Conservation (phyloP, 1,140 invertebrate species). For the Panagrolaimus sp. region DNA sequence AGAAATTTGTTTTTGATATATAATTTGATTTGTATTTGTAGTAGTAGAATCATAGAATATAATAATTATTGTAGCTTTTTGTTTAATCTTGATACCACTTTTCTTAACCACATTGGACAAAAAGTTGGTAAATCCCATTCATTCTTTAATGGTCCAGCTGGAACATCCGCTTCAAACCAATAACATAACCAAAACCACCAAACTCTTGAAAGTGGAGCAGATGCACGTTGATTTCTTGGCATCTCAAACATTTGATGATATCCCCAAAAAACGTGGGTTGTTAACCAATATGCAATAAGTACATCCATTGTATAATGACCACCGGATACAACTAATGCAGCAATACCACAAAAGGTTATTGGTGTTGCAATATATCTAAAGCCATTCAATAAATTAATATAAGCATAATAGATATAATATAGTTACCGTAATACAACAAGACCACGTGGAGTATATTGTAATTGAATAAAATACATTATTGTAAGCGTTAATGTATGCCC, state of each 20-base stretch:
- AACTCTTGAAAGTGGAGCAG: constrained; percentile 47
- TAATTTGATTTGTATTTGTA: too few species aligned
- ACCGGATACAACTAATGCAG: constrained; percentile 53
- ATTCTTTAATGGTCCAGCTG: constrained; percentile 45
- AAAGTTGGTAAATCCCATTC: constrained; percentile 55
- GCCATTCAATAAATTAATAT: background rate
- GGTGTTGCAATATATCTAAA: constrained; percentile 55
- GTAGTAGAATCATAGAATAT: background rate
- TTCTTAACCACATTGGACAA: constrained; percentile 40
- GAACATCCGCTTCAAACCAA: constrained; percentile 52
- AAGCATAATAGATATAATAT: background rate
- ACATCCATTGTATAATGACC: constrained; percentile 53
- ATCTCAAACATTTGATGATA: constrained; percentile 58
- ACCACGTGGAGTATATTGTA: constrained; percentile 55
- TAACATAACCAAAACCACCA: constrained; percentile 58
- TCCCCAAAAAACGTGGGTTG: constrained; percentile 45
- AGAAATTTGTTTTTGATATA: too few species aligned
- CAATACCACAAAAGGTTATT: constrained; percentile 55
- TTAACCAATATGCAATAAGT: constrained; percentile 8
- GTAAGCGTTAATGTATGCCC: constrained; percentile 56
- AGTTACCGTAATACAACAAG: constrained; percentile 30
- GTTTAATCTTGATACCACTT: constrained; percentile 36
- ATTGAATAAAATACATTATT: constrained; percentile 57
- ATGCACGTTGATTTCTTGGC: constrained; percentile 31
- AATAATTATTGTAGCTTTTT: constrained; percentile 33